Conservation (phyloP, 1,140 invertebrate species). For the Plodia interpunctella region DNA sequence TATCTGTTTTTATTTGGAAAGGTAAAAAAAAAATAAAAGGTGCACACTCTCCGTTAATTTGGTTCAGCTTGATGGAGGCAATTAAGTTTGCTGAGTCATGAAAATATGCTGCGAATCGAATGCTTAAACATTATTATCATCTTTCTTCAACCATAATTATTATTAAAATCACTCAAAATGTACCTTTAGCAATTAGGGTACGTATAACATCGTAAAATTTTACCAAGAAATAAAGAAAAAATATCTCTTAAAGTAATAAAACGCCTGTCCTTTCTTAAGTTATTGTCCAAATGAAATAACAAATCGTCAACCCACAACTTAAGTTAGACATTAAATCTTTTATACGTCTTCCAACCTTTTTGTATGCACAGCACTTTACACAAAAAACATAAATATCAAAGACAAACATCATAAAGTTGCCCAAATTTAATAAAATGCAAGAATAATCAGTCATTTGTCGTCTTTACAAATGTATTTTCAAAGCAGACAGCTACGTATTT, state of each 20-base stretch:
- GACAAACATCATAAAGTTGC: slow-evolving; percentile 1
- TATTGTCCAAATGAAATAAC: neutral
- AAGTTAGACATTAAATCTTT: slow-evolving; percentile 2
- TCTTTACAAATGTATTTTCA: slow-evolving; percentile 25
- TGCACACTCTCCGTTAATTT: too few species aligned
- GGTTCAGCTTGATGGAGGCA: too few species aligned
- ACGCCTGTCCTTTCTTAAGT: neutral
- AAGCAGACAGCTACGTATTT: slow-evolving; percentile 19
- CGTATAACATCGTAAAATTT: too few species aligned
- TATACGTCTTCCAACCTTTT: neutral
- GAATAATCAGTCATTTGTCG: slow-evolving; percentile 27
- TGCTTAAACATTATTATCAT: too few species aligned
- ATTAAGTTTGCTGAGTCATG: too few species aligned
- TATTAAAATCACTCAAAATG: too few species aligned
- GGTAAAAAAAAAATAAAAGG: too few species aligned
- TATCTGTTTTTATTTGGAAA: too few species aligned
- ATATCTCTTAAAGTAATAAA: neutral
- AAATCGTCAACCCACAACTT: neutral
- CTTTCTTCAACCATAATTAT: too few species aligned
- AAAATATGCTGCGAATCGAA: too few species aligned
- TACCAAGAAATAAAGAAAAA: neutral
- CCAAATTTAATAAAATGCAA: slow-evolving; percentile 7
- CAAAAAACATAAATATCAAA: slow-evolving; percentile 3
- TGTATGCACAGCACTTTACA: slow-evolving; percentile 2
- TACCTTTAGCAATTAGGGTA: too few species aligned